phyloP scores from a whole-genome alignment of 2,797 vertebrate genomes.

The Clamator glandarius region DNA sequence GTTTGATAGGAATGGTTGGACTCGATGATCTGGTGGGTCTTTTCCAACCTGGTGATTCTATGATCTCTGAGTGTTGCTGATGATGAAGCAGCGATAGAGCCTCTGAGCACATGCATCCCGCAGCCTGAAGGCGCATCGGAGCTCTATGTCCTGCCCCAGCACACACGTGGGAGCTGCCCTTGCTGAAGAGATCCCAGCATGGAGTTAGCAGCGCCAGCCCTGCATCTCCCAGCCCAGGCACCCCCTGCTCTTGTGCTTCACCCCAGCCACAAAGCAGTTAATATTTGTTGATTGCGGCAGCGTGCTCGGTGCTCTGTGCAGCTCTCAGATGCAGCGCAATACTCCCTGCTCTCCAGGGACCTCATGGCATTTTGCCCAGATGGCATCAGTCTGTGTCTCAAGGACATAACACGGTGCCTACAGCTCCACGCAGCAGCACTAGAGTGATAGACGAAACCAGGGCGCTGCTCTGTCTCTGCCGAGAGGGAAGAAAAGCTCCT shows the following conservation, averaged over 20 bases:
- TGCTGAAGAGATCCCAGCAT: rapidly evolving
- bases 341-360: background rate
- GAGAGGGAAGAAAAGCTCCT: background rate
- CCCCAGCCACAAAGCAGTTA: conserved; percentile 5
- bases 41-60: no score
- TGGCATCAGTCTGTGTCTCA: conserved; percentile 32
- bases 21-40: no score
- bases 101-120: rapidly evolving
- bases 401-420: background rate
- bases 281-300: background rate
- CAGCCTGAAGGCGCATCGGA: rapidly evolving
- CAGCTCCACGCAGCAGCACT: background rate
- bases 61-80: rapidly evolving
- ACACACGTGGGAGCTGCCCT: background rate
- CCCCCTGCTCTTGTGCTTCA: background rate
- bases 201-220: background rate
- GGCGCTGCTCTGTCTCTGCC: background rate
- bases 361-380: conserved; percentile 27
- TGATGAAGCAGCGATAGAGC: rapidly evolving
- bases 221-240: background rate
- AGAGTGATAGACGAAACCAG: background rate
- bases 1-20: no score
- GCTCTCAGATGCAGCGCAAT: background rate
- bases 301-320: background rate
- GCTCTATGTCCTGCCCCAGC: background rate